Percentiles rank a stretch among this genome's conserved stretches.
These are phyloP conservation scores for Hermatobates lingyangjiaoensis DNA, from an alignment of 1,140 invertebrate genomes.

Conservation along the genomic window DNA sequence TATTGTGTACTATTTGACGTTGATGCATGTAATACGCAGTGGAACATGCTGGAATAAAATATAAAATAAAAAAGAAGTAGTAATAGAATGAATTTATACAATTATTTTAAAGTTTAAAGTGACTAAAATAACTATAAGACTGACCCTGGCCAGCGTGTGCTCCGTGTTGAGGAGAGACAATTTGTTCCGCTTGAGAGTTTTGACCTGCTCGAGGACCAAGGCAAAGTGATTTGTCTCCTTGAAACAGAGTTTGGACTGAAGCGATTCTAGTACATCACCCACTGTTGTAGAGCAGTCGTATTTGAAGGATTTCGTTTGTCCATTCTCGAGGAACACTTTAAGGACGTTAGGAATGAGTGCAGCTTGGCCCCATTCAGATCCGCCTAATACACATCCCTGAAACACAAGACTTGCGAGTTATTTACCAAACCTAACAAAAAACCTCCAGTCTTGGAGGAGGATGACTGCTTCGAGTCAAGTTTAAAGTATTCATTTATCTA, in stretches of 20 bases:
- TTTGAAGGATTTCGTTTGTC: conserved; percentile 91
- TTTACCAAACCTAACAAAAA: too few relatives aligned
- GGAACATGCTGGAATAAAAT: too few relatives aligned
- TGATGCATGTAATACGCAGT: too few relatives aligned
- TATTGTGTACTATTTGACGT: too few relatives aligned
- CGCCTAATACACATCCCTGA: conserved; percentile 51
- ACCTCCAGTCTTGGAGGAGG: too few relatives aligned
- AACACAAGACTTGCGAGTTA: conserved; percentile 23
- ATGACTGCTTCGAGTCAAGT: too few relatives aligned
- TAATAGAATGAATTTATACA: too few relatives aligned
- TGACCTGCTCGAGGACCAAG: conserved; percentile 75
- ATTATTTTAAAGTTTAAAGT: too few relatives aligned
- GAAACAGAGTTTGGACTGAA: conserved; percentile 71
- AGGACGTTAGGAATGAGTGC: conserved; percentile 83
- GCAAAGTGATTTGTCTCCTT: conserved; percentile 65
- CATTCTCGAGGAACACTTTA: conserved; percentile 84
- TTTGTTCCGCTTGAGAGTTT: conserved; percentile 63
- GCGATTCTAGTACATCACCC: conserved; percentile 62
- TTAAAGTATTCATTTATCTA: too few relatives aligned
- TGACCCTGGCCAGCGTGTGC: conserved; percentile 69
- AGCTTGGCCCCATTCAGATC: conserved; percentile 52
- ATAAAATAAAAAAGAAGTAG: too few relatives aligned
- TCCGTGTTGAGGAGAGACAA: conserved; percentile 63
- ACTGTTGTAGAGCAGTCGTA: conserved; percentile 80
- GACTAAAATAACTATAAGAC: too few relatives aligned